Percentiles rank a stretch among this genome's conserved stretches.
Conservation (phyloP, 2,797 vertebrate species). For the Benthosema pterotum region DNA sequence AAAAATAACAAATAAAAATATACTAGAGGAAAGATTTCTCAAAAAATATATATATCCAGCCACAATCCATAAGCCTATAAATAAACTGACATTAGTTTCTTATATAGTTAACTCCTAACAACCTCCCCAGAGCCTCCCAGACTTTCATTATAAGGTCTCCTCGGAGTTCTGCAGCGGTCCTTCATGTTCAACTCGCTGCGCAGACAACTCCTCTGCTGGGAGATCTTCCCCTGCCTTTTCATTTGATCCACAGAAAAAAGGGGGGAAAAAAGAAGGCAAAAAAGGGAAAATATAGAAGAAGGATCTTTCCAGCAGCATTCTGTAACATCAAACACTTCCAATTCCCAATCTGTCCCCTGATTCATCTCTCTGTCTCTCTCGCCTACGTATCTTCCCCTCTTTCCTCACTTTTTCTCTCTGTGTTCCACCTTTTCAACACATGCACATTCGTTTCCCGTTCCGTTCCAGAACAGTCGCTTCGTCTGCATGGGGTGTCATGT, state of each 20-base stretch:
- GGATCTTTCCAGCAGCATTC: slow-evolving; percentile 12
- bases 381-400: background rate
- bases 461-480: too few species aligned
- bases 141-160: slow-evolving; percentile 23
- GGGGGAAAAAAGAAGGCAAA: too few species aligned
- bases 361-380: slow-evolving; percentile 1
- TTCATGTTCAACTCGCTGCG: slow-evolving; percentile 31
- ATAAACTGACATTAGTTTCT: too few species aligned
- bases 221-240: background rate
- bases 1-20: too few species aligned
- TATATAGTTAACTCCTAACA: too few species aligned
- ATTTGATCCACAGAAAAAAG: too few species aligned
- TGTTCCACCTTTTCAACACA: background rate
- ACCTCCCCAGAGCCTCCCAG: slow-evolving; percentile 41
- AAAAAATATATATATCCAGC: too few species aligned
- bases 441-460: background rate
- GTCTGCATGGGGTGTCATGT: background rate
- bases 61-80: too few species aligned
- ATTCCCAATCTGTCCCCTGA: slow-evolving; percentile 19
- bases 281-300: too few species aligned
- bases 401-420: background rate
- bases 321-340: slow-evolving; percentile 12
- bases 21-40: too few species aligned
- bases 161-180: slow-evolving; percentile 14
- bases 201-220: slow-evolving; percentile 26